These are phyloP conservation scores for Monopterus albus DNA, from an alignment of 2,113 vertebrate genomes.

Conservation along the genomic window DNA sequence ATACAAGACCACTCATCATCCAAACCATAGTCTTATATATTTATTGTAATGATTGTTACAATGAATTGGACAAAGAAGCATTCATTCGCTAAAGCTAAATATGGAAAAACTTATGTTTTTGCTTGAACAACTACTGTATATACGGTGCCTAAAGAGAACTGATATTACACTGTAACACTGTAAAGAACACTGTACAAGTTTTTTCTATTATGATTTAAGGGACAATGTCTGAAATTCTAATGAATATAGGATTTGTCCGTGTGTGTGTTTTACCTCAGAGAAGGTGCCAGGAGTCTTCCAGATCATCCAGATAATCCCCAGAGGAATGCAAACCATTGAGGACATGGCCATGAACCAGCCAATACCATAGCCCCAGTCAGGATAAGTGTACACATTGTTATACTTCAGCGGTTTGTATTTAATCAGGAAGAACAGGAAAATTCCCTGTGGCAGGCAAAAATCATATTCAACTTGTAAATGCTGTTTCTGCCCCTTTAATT, in stretches of 20 bases:
- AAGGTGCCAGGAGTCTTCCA: constrained; percentile 94
- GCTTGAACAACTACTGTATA: too few species aligned
- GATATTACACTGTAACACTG: too few species aligned
- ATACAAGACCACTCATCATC: too few species aligned
- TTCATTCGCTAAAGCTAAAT: too few species aligned
- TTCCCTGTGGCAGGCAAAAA: constrained; percentile 82
- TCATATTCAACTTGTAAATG: neutral
- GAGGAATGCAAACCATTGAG: constrained; percentile 96
- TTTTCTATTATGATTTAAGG: neutral
- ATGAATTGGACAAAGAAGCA: too few species aligned
- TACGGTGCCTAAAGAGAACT: too few species aligned
- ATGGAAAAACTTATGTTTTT: too few species aligned
- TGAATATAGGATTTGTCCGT: neutral
- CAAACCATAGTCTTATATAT: too few species aligned
- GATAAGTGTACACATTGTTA: constrained; percentile 97
- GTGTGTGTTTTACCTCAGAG: constrained; percentile 83
- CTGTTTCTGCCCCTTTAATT: neutral
- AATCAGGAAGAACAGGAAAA: constrained; percentile 98
- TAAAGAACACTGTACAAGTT: too few species aligned
- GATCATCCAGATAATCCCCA: constrained; percentile 90
- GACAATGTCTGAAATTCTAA: neutral
- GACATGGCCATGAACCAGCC: constrained; percentile 99
- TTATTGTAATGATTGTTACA: too few species aligned
- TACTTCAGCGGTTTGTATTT: constrained; percentile 98
- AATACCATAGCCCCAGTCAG: constrained; percentile 96